phyloP scores from a whole-genome alignment of 2,797 vertebrate genomes.

The Neostethus bicornis region DNA sequence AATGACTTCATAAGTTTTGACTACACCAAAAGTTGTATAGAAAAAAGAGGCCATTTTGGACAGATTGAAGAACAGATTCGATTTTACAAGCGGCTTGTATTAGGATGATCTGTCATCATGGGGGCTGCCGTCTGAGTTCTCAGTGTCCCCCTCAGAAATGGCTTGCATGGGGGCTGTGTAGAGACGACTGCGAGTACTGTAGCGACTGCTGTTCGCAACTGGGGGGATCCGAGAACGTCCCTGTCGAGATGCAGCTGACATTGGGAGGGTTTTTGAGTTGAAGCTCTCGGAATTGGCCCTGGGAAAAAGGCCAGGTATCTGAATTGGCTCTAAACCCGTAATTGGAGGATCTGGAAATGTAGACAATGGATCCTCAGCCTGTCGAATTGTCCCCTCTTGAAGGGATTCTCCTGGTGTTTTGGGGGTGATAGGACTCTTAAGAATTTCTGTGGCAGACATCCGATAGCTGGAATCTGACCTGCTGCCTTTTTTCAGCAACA shows the following conservation, averaged over 20 bases:
- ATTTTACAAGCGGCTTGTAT: conserved; percentile 63
- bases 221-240: conserved; percentile 94
- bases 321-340: conserved; percentile 66
- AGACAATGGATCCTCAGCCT: conserved; percentile 66
- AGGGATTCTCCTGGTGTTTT: conserved; percentile 87
- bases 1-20: conserved; percentile 32
- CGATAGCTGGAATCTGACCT: conserved; percentile 96
- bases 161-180: conserved; percentile 99
- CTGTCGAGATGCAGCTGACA: conserved; percentile 89
- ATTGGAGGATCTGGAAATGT: conserved; percentile 63
- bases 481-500: conserved; percentile 95
- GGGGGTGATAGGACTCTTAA: conserved; percentile 94
- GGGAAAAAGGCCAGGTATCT: conserved; percentile 81
- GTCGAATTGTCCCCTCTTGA: conserved; percentile 77
- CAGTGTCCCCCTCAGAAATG: conserved; percentile 97
- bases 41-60: conserved; percentile 41
- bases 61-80: conserved; percentile 40
- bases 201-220: conserved; percentile 95
- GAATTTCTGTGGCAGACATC: conserved; percentile 97
- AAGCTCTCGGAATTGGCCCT: conserved; percentile 90
- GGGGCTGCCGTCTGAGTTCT: conserved; percentile 97
- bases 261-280: conserved; percentile 87
- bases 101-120: conserved; percentile 97
- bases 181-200: conserved; percentile 94
- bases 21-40: conserved; percentile 52